Conservation (phyloP, 2,888 invertebrate genomes). For the Parochlus steinenii region DNA sequence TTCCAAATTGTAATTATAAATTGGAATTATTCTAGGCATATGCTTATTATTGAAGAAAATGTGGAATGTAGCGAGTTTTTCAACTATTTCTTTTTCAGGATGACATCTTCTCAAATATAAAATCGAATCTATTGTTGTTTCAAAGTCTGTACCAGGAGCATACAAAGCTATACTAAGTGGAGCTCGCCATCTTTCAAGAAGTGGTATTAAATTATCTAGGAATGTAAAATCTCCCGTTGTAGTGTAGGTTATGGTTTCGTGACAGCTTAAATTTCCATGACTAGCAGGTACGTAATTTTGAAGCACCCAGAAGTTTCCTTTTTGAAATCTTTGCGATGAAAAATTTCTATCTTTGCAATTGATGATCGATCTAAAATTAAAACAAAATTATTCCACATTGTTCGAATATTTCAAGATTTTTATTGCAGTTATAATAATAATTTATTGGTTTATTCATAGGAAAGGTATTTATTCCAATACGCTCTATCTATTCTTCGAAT, state of each 20-base stretch:
- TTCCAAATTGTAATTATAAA: constrained; percentile 32
- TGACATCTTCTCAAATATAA: constrained; percentile 39
- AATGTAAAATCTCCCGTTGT: constrained; percentile 86
- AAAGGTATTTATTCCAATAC: too few species aligned
- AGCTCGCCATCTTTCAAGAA: constrained; percentile 74
- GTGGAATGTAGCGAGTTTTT: constrained; percentile 44
- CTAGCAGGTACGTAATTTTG: constrained; percentile 70
- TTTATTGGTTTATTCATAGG: too few species aligned
- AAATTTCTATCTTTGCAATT: constrained; percentile 46
- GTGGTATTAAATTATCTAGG: constrained; percentile 71
- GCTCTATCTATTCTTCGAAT: too few species aligned
- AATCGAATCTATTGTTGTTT: constrained; percentile 37
- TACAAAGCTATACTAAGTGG: constrained; percentile 77
- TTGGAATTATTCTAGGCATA: constrained; percentile 33
- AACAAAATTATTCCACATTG: too few species aligned
- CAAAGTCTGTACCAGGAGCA: constrained; percentile 53
- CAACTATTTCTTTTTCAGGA: constrained; percentile 31
- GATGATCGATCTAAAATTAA: too few species aligned
- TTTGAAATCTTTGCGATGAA: constrained; percentile 43
- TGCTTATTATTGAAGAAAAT: constrained; percentile 41
- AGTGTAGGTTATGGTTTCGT: constrained; percentile 77
- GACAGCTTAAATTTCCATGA: constrained; percentile 49
- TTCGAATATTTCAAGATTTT: too few species aligned
- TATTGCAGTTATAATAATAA: too few species aligned
- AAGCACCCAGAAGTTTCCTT: constrained; percentile 75